A percentile compares a stretch with the other conserved stretches of the same genome.
These are phyloP conservation scores for Amphiura filiformis DNA, from an alignment of 35 echinoderm and acorn worm species.

Conservation along the genomic window DNA sequence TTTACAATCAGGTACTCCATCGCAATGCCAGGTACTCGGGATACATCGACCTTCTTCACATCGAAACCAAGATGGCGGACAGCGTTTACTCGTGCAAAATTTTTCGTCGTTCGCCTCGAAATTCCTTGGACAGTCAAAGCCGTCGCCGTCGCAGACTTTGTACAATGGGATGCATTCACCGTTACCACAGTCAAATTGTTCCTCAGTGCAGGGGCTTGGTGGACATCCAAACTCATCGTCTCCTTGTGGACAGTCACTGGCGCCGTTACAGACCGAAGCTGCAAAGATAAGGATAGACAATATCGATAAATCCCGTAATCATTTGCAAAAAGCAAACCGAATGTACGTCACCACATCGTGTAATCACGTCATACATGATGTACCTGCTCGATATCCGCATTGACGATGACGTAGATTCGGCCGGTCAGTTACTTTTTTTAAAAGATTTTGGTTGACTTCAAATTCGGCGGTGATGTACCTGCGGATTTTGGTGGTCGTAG, in stretches of 20 bases:
- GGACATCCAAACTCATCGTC: constrained; percentile 22
- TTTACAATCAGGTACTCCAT: constrained; percentile 1
- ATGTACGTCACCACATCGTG: too few species aligned
- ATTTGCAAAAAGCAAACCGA: too few species aligned
- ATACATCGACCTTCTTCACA: constrained; percentile 18
- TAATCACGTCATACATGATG: too few species aligned
- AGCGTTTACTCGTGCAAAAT: background rate
- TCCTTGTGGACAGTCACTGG: constrained; percentile 1
- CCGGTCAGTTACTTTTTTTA: too few species aligned
- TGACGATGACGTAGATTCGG: too few species aligned
- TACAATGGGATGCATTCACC: constrained; percentile 37
- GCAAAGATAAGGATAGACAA: too few species aligned
- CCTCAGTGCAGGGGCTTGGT: constrained; percentile 14
- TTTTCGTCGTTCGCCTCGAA: constrained; percentile 17
- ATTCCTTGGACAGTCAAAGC: constrained; percentile 1
- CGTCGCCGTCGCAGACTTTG: constrained; percentile 23
- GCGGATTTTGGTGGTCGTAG: too few species aligned
- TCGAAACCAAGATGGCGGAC: constrained; percentile 5
- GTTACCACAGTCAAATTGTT: constrained; percentile 19
- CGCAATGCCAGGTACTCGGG: background rate
- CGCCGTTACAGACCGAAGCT: background rate
- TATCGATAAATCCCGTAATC: too few species aligned
- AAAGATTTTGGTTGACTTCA: too few species aligned
- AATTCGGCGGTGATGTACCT: too few species aligned
- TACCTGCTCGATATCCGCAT: too few species aligned